Percentiles rank a stretch among this genome's conserved stretches.
These are phyloP conservation scores for Pseudorectes ferrugineus DNA, from an alignment of 2,113 vertebrate genomes.

Conservation along the genomic window DNA sequence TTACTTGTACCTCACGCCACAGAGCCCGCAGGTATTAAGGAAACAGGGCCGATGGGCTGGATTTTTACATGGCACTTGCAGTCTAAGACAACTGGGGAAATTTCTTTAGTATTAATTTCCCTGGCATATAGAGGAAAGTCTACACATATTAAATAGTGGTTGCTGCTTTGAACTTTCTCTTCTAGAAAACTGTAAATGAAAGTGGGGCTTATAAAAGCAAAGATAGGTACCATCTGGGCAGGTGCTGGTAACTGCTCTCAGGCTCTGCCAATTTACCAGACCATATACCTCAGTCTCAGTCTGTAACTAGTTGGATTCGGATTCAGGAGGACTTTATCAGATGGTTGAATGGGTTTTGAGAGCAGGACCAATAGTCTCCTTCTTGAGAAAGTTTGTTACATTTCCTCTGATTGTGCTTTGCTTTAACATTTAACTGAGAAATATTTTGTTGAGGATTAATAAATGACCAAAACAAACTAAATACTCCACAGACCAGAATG, in stretches of 20 bases:
- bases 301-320: conserved; percentile 5
- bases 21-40: not conserved
- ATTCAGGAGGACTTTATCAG: conserved; percentile 21
- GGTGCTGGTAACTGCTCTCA: conserved; percentile 58
- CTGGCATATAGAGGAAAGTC: conserved; percentile 28
- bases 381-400: not conserved
- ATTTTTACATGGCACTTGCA: not conserved
- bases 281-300: not conserved
- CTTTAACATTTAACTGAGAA: conserved; percentile 22
- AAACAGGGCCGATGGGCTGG: not conserved
- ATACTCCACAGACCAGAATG: not conserved
- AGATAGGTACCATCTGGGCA: conserved; percentile 57
- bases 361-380: not conserved
- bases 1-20: not conserved
- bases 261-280: conserved; percentile 42
- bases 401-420: not conserved
- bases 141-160: conserved; percentile 46
- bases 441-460: conserved; percentile 10
- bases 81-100: not conserved
- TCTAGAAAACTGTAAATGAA: conserved; percentile 60
- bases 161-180: conserved; percentile 54
- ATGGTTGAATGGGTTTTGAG: not conserved
- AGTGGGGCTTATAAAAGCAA: conserved; percentile 49
- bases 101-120: conserved; percentile 53
- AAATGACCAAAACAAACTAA: not conserved